Base-by-base conservation (phyloP, 1,140 invertebrate genomes). In the Hypsibius dujardini region DNA sequence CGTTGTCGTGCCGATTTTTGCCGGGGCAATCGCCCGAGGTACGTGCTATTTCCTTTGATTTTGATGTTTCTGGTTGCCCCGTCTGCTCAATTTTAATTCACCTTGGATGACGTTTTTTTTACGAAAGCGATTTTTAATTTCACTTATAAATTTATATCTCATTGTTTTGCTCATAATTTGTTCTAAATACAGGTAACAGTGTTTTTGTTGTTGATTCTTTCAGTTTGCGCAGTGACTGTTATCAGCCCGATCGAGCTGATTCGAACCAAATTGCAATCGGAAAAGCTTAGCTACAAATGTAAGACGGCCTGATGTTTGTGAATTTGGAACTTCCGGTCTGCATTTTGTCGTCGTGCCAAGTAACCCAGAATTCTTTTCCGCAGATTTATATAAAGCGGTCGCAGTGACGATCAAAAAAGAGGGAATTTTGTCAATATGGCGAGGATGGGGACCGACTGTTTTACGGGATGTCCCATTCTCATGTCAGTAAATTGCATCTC, bases 261-360 rank as follows among this genome's bases (percentile, higher is more conserved):
- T 0, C 75, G 83, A 2, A 84, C 83, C 1, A 84, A 84, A 75
- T 77, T 84, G 75, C 83, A 84, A 76, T 82, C 82, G 40, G 75
- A 81, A 72, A 76, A 77, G 46, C 71, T 82, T 46, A 81, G 76
- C n/a, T 82, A 82, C 72, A 73, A 28, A 2, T 73, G 78, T 79
- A 70, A 70, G 62, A 72, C 7, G 7, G 28, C 28, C 28, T 28
- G 28, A 28, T 0, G 28, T 28, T 28, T 28, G 28, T 28, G 50
- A 7, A 56, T 56, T 56, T 56, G 7, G 7, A 56, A 56, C 50
- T 56, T n/a, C n/a, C 7, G 7, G n/a, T 56, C 50, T 56, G 50
- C n/a, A 56, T 56, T 56, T 56, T 56, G 7, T 56, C 0, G 28
- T 28, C 28, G 28, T 28, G 28, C 28, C 28, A 28, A 28, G n/a